Evolutionary conservation across 2,797 vertebrate genomes (phyloP), one percentile per base, ranked within the genome.

Genomic region (Sarcoramphus papa): DNA sequence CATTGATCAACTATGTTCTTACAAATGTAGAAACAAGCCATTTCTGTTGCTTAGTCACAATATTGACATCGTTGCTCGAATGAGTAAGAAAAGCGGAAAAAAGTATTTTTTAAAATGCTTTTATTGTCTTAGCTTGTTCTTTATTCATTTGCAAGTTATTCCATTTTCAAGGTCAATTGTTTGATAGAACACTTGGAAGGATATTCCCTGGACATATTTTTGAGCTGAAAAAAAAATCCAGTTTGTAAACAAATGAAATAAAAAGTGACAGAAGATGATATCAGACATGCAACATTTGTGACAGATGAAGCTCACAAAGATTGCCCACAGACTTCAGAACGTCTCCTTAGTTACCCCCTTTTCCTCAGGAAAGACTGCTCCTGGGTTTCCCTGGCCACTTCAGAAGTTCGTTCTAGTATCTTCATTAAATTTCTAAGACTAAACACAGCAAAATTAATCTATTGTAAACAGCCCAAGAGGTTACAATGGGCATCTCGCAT

Each of bases 191-290:
- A 88, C 76, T 93, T 92, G 48, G 79, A 96, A 95, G 40, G 65
- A 91, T 94, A 96, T 95, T 97, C 93, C 84, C 84, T 83, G 90
- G 86, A 95, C 33, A 12, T 94, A 91, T 79, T 86, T 96, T 96
- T 95, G 59, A 90, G 50, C 37, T 79, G 7, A 3, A 45, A 89
- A 94, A 75, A 79, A 67, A 90, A 68, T 54, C 23, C 33, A n/a
- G 83, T 95, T 94, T 95, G 95, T 96, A 97, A 96, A 95, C 93
- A 96, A 96, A 93, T 70, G 56, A 96, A 96, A 96, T 93, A 92
- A 84, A 94, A 97, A 90, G 93, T 95, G 92, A 96, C 96, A 97
- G 95, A 92, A 84, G 54, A 92, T 80, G 31, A 43, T 95, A 86
- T 90, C 82, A 96, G 96, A 95, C 78, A 83, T 76, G 27, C 76